Base-by-base conservation (phyloP, 2,113 vertebrate species). In the Amia ocellicauda region DNA sequence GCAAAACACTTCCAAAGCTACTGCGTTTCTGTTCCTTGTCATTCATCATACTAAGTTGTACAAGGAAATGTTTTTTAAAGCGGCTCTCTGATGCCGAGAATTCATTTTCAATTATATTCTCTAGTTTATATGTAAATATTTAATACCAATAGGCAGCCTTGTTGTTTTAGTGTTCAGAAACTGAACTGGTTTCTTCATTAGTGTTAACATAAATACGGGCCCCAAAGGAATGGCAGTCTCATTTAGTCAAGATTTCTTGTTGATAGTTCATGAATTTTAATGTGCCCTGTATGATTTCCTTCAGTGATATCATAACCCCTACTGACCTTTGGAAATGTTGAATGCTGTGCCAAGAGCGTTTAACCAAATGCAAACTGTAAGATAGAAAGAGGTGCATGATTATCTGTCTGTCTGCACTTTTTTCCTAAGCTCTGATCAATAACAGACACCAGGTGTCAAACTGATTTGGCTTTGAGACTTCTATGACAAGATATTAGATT, bases 241-340 rank as follows among this genome's bases (percentile, higher is more conserved):
- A n/a, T 7, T 58, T 40, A 58, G 17, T 20, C 7, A 17, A 26
- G 58, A 3, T 27, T n/a, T 10, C 17, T 41, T 42, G 16, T 13
- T 60, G 40, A 27, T 41, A 45, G 29, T 23, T 60, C 16, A 45
- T 60, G 22, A 60, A 60, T 26, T 17, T 47, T 13, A 60, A 60
- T 41, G 22, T 47, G 41, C 22, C 58, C 17, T 27, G 24, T 27
- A 17, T 41, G 23, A 17, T 7, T 47, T 47, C n/a, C 14, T 47
- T 47, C n/a, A n/a, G 45, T 47, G 45, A 13, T 42, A 16, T 24
- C 22, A 36, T 19, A n/a, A 8, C n/a, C 17, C 56, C 36, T 1
- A 2, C 11, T 13, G 4, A 7, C 24, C 22, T 41, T 3, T 26
- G 42, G 20, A 17, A 11, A 11, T 24, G 22, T 7, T 24, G 7